These are phyloP conservation scores for Lymantria monacha DNA, from an alignment of 2,888 invertebrate species.

Conservation along the genomic window DNA sequence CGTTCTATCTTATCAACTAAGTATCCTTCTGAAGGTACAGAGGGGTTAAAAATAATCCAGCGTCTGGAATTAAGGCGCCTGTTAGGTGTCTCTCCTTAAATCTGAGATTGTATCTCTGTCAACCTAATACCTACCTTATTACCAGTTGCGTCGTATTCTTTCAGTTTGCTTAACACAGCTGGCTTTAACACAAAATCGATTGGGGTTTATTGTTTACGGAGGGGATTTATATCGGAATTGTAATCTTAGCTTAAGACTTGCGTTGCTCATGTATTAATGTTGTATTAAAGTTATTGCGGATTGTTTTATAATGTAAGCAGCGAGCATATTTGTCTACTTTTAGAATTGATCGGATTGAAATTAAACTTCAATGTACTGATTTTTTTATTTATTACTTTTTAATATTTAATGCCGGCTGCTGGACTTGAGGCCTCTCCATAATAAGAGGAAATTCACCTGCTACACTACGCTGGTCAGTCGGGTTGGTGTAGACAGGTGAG, in stretches of 20 bases:
- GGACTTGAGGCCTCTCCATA: too few relatives aligned
- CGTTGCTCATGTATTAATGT: conserved; percentile 16
- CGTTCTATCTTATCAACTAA: conserved; percentile 46
- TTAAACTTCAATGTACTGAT: neutral
- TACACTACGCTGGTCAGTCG: too few relatives aligned
- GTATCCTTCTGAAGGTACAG: conserved; percentile 41
- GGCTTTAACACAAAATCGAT: conserved; percentile 48
- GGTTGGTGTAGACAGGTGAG: too few relatives aligned
- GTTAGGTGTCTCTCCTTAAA: conserved; percentile 55
- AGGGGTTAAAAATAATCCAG: conserved; percentile 61
- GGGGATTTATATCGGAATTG: conserved; percentile 60
- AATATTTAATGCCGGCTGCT: too few relatives aligned
- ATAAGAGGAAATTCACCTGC: too few relatives aligned
- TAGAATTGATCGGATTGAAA: neutral
- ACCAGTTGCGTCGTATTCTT: neutral
- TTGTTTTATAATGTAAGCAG: conserved; percentile 5
- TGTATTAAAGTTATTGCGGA: conserved; percentile 9
- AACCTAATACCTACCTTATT: conserved; percentile 34
- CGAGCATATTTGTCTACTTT: neutral
- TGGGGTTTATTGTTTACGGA: conserved; percentile 56
- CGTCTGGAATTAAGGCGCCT: conserved; percentile 53
- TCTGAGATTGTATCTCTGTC: conserved; percentile 34
- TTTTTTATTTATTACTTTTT: neutral
- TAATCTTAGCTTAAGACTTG: conserved; percentile 46
- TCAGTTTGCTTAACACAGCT: conserved; percentile 20